A percentile compares a stretch with the other conserved stretches of the same genome.
Conservation (phyloP, 2,888 invertebrate species). For the Heliconius aoede region DNA sequence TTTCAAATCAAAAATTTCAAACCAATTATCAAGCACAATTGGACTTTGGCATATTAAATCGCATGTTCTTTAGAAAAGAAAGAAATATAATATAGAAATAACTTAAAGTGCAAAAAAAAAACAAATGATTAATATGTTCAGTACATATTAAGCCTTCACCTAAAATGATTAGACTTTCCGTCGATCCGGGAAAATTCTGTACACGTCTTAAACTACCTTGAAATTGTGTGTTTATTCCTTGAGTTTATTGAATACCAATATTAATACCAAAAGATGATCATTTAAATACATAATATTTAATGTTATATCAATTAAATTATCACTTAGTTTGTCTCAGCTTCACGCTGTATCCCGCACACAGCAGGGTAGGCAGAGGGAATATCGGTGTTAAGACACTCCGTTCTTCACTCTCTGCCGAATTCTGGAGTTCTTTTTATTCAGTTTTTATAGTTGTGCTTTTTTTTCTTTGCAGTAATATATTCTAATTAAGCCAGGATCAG, state of each 20-base stretch:
- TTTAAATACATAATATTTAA: not conserved
- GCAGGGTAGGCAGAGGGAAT: too few species aligned
- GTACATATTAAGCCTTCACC: not conserved
- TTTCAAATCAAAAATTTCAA: not conserved
- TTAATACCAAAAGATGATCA: not conserved
- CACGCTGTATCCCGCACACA: too few species aligned
- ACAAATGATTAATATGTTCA: not conserved
- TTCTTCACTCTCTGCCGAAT: too few species aligned
- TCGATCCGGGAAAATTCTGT: constrained; percentile 28
- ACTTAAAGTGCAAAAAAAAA: not conserved
- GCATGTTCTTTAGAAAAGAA: too few species aligned
- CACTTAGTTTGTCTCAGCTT: too few species aligned
- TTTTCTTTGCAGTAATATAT: not conserved
- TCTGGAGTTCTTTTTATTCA: too few species aligned
- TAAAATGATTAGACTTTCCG: constrained; percentile 46
- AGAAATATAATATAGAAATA: not conserved
- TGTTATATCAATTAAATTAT: not conserved
- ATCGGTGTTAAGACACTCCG: too few species aligned
- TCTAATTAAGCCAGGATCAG: not conserved
- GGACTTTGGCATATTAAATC: not conserved
- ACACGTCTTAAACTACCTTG: constrained; percentile 20
- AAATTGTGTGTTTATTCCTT: not conserved
- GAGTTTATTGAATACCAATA: constrained; percentile 2
- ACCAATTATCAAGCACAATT: not conserved
- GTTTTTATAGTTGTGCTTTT: too few species aligned